Conservation (phyloP, 2,797 vertebrate genomes). For the Aselliscus stoliczkanus region DNA sequence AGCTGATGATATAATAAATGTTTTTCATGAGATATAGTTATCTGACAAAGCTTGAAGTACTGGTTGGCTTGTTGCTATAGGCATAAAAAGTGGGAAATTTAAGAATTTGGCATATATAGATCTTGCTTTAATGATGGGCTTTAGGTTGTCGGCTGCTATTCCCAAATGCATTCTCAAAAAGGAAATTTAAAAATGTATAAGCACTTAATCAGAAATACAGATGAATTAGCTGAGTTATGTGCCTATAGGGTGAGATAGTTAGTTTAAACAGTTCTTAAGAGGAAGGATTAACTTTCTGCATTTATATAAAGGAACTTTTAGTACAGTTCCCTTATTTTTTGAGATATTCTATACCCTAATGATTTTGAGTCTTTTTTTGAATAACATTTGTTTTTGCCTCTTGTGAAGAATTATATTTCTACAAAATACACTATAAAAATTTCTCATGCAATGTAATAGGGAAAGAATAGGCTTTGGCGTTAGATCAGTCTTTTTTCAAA, state of each 20-base stretch:
- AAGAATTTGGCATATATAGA: neutral
- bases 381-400: neutral
- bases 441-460: neutral
- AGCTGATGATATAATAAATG: neutral
- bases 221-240: neutral
- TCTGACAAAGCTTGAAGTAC: neutral
- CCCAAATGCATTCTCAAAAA: neutral
- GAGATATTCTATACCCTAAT: neutral
- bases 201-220: neutral
- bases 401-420: neutral
- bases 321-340: neutral
- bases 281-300: neutral
- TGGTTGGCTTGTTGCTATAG: neutral
- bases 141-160: neutral
- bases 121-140: neutral
- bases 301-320: neutral
- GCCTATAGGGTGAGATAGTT: neutral
- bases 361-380: neutral
- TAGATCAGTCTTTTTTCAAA: neutral
- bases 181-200: neutral
- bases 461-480: neutral
- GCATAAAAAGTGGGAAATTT: neutral
- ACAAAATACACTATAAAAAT: neutral
- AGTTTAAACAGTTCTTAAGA: neutral
- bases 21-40: neutral